Conservation (phyloP, 2,797 vertebrate genomes). For the Eidolon dupreanum region DNA sequence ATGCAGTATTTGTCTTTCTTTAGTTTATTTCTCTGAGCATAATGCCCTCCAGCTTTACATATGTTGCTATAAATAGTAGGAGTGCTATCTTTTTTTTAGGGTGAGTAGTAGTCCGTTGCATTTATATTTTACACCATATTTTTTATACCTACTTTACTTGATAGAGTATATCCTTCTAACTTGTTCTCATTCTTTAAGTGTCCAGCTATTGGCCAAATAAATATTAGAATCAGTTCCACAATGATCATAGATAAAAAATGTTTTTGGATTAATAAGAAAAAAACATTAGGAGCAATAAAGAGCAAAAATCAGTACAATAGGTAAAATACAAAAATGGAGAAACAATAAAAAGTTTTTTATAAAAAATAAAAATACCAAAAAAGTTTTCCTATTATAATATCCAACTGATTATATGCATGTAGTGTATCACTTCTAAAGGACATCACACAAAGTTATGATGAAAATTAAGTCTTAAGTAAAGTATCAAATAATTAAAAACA, state of each 20-base stretch:
- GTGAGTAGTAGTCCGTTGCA: neutral
- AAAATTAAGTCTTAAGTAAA: neutral
- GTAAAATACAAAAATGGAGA: neutral
- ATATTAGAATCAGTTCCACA: neutral
- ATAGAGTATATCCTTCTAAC: neutral
- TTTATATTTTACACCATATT: too few species aligned
- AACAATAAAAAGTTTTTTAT: neutral
- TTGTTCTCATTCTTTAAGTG: neutral
- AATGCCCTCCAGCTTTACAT: neutral
- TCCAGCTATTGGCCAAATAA: neutral
- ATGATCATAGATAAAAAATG: neutral
- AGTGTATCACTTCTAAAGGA: neutral
- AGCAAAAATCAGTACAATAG: neutral
- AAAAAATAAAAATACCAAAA: neutral
- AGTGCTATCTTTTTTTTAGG: neutral
- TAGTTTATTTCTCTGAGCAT: neutral
- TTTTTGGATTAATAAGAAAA: neutral
- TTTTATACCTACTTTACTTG: neutral
- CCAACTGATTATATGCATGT: neutral
- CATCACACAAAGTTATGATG: neutral
- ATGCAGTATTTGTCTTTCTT: neutral
- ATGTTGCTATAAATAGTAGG: neutral
- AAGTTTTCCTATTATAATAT: neutral
- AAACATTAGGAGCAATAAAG: neutral
- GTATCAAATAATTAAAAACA: neutral